Base-by-base conservation (phyloP, 2,888 invertebrate species). In the Calephelis perditalis region DNA sequence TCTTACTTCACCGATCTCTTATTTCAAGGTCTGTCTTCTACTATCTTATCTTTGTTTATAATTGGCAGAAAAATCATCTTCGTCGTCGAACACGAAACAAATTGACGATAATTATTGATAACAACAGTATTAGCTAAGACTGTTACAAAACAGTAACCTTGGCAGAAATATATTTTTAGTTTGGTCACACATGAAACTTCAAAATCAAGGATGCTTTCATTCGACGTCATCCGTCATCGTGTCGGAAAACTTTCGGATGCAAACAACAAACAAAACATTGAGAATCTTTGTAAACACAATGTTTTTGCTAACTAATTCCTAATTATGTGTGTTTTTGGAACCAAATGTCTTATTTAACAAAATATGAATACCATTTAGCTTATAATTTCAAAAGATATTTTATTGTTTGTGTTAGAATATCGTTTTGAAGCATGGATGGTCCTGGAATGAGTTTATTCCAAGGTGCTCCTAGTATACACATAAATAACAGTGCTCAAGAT, bases 361-460 rank as follows among this genome's bases (percentile, higher is more conserved):
- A 15, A 40, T 40, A 43, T 56, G 7, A 9, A 15, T 7, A 40
- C 8, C 37, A 40, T 56, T 56, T 36, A 43, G 37, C 3, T 56
- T 7, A 37, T 56, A 12, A 12, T 9, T 56, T 43, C 2, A 12
- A 37, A 12, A 56, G 3, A 44, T 43, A 12, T 45, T 49, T 35
- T n/a, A 9, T 44, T 54, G 59, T 55, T 35, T 36, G 10, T 55
- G 46, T 26, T n/a, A 37, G 10, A 44, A 11, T 35, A 9, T 36
- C 11, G 11, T 35, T 52, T 35, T 2, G 35, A 52, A 72, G 64
- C 47, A 92, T 93, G 93, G 92, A 92, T 70, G 92, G 88, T 36
- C 94, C 94, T 57, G 94, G 94, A 57, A 89, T 93, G 84, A 95
- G 94, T 83, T 87, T 95, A 70, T 95, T 95, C 74, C 93, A 94